Base-by-base conservation (phyloP, 1,140 invertebrate genomes). In the Ooceraea biroi region DNA sequence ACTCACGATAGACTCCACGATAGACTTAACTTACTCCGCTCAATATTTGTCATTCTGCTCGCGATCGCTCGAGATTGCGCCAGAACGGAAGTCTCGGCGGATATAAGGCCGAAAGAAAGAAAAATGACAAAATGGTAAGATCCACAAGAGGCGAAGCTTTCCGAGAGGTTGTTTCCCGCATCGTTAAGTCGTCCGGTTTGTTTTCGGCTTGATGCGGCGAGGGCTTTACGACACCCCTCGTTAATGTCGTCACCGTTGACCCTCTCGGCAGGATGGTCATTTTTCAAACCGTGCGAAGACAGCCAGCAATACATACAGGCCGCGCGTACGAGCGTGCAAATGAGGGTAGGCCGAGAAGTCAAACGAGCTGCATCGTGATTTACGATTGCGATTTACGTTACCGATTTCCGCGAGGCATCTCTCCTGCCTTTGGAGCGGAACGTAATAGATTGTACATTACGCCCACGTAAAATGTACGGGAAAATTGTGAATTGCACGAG, bases 11-110 rank as follows among this genome's bases (percentile, higher is more conserved):
- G 12, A n/a, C n/a, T n/a, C n/a, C n/a, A 8, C 27, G 25, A 65
- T 22, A 11, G 41, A 19, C 14, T 77, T 66, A 77, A 66, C n/a
- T n/a, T n/a, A n/a, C n/a, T 66, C 30, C 60, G 61, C 17, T 27
- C 19, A 77, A 77, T 77, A 77, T 77, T 61, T 52, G 27, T 77
- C 46, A 41, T 63, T 50, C 27, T 17, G 55, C n/a, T 44, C 71
- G 25, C 27, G 44, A 52, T 76, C 46, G 46, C 66, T 77, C 3
- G 44, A 61, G 22, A 77, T 65, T 65, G 61, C 58, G 27, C 4
- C 27, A 19, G 66, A 46, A 52, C 27, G 46, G n/a, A 61, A 50
- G 3, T 22, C 27, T 41, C 17, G 12, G n/a, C 25, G 11, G 11
- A 61, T 74, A 48, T 2, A 17, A 1, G 17, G 19, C 17, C n/a